Evolutionary conservation across 1,140 invertebrate species (phyloP).

Genomic region (Zaprionus camerounensis): DNA sequence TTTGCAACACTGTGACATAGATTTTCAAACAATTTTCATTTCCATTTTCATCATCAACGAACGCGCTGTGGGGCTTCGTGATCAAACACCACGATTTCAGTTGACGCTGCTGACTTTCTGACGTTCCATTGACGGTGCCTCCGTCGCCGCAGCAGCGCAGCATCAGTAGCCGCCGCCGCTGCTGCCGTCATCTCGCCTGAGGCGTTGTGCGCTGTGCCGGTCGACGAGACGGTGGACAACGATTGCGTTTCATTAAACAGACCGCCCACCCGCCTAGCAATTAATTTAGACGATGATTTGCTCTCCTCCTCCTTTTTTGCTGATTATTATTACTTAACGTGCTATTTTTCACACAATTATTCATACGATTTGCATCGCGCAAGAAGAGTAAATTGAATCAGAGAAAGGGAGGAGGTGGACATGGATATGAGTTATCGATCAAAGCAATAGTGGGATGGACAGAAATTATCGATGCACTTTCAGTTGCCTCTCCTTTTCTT

Average conservation of each 20-base stretch:
- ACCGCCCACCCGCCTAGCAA: constrained; percentile 38
- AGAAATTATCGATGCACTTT: constrained; percentile 17
- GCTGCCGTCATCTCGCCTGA: constrained; percentile 39
- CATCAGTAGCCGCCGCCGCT: constrained; percentile 14
- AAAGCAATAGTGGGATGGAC: background rate
- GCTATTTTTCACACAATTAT: constrained; percentile 70
- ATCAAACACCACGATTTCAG: constrained; percentile 72
- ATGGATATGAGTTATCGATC: background rate
- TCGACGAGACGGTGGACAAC: constrained; percentile 42
- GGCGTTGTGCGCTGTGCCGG: constrained; percentile 1
- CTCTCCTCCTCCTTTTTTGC: constrained; percentile 9
- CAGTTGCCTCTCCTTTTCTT: constrained; percentile 23
- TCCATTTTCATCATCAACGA: constrained; percentile 64
- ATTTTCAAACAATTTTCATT: constrained; percentile 55
- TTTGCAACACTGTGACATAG: constrained; percentile 48
- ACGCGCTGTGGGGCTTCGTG: constrained; percentile 63
- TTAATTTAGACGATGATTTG: constrained; percentile 43
- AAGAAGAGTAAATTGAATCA: background rate
- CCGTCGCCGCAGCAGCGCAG: background rate
- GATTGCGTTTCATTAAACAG: constrained; percentile 41
- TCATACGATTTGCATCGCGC: constrained; percentile 31
- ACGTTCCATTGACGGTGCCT: constrained; percentile 50
- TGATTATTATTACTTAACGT: constrained; percentile 40
- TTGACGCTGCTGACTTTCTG: constrained; percentile 58
- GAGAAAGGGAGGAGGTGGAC: background rate